Base-by-base conservation (phyloP, 2,113 vertebrate species). In the Meles meles region DNA sequence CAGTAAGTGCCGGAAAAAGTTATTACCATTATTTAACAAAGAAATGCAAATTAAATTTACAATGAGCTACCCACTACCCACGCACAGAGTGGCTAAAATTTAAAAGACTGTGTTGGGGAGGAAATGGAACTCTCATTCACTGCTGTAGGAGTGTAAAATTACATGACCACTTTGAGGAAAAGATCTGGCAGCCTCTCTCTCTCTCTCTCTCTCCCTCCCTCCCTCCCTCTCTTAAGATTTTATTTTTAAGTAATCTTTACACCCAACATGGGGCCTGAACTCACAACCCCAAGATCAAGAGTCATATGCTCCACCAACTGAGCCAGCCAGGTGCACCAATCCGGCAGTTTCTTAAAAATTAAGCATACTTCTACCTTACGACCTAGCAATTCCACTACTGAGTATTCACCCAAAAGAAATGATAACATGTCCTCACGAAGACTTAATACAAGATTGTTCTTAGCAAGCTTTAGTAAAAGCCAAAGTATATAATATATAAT, bases 391-490 rank as follows among this genome's bases (percentile, higher is more conserved):
- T 90, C 39, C 27, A 79, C 63, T 27, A 31, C 8, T 47, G 80
- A 31, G 29, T 74, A 93, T 52, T 77, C 47, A 95, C 39, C 47
- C 82, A 86, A 59, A 57, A 94, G 49, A 96, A 94, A 88, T 61
- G 29, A 88, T 84, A 93, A 59, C 23, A 72, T n/a, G 42, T 82
- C 67, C 52, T 90, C 63, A 88, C 8, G 47, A 88, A 93, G 59
- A 59, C 55, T 55, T 82, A 88, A 14, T 42, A 65, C 34, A 39
- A 49, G 55, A 83, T 10, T 55, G 52, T 71, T 81, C 89, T 88
- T 1, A 55, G 18, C 49, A 87, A 90, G 42, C 23, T 77, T 77
- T 44, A 89, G 34, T 79, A 80, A 95, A 9, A 80, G n/a, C 5
- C 67, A 69, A 83, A 82, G 65, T 34, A 69, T 21, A 18, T 3